Conservation (phyloP, 2,888 invertebrate species). For the Protonemura montana region DNA sequence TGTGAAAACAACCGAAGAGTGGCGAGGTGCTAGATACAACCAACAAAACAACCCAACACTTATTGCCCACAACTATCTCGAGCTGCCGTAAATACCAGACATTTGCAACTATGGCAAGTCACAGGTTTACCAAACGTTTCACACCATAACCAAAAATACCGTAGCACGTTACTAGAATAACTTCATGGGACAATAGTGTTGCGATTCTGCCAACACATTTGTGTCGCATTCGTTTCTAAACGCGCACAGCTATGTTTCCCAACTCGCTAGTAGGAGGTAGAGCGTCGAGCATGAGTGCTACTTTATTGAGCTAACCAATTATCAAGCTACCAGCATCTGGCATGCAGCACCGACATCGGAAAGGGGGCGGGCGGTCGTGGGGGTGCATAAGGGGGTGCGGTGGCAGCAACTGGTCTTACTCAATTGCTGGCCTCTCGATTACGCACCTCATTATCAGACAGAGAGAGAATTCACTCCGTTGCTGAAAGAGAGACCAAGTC, state of each 20-base stretch:
- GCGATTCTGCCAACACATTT: too few species aligned
- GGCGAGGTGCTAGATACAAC: too few species aligned
- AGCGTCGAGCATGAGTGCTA: slow-evolving; percentile 33
- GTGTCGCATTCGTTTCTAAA: too few species aligned
- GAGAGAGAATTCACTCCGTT: background rate
- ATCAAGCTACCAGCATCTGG: slow-evolving; percentile 36
- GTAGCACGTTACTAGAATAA: too few species aligned
- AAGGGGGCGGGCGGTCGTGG: background rate
- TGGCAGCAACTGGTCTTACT: slow-evolving; percentile 41
- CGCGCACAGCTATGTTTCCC: slow-evolving; percentile 19
- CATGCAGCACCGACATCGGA: background rate
- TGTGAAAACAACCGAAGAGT: too few species aligned
- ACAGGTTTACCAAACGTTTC: too few species aligned
- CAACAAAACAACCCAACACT: too few species aligned
- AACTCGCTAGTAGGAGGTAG: background rate
- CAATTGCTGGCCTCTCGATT: slow-evolving; percentile 41
- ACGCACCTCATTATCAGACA: slow-evolving; percentile 40
- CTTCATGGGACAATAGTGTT: too few species aligned
- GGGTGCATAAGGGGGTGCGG: background rate
- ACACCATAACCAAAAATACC: too few species aligned
- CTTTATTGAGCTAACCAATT: slow-evolving; percentile 39
- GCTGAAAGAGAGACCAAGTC: background rate
- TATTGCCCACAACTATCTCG: too few species aligned
- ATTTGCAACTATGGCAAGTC: too few species aligned
- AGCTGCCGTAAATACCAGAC: too few species aligned